A percentile compares a stretch with the other conserved stretches of the same genome.
phyloP scores from a whole-genome alignment of 2,888 invertebrate genomes.

The Thalpophila matura region DNA sequence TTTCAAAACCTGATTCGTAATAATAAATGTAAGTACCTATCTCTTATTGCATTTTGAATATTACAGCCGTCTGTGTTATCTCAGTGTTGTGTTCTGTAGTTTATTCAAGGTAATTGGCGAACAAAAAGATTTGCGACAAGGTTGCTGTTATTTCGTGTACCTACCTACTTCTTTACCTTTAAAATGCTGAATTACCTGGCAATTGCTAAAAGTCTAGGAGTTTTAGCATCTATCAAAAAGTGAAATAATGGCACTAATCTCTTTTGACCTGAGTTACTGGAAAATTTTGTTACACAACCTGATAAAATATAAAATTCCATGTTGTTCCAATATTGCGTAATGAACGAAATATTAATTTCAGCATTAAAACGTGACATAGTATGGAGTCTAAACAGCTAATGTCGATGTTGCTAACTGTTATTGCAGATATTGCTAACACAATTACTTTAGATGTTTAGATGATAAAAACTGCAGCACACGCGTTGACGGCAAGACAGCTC shows the following conservation, averaged over 20 bases:
- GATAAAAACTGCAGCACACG: constrained; percentile 51
- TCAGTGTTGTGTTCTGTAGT: constrained; percentile 43
- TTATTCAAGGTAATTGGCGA: constrained; percentile 54
- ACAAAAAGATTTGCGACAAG: constrained; percentile 51
- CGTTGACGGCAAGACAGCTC: constrained; percentile 41
- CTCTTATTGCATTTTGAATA: constrained; percentile 39
- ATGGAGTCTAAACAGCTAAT: constrained; percentile 48
- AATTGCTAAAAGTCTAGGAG: neutral
- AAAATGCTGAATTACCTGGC: constrained; percentile 13
- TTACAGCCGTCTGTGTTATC: constrained; percentile 37
- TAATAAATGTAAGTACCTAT: constrained; percentile 36
- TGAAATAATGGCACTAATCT: neutral
- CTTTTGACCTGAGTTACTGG: too few species aligned
- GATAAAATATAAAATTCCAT: constrained; percentile 19
- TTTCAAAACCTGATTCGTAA: constrained; percentile 58
- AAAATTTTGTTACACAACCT: constrained; percentile 18
- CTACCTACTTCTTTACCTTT: constrained; percentile 23
- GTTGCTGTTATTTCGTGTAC: constrained; percentile 13
- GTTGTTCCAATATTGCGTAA: constrained; percentile 32
- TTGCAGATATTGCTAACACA: constrained; percentile 54
- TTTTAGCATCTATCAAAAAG: constrained; percentile 11
- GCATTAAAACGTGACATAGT: constrained; percentile 52
- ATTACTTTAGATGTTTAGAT: constrained; percentile 49
- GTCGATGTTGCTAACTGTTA: constrained; percentile 56
- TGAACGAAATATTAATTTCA: constrained; percentile 57